These are phyloP conservation scores for Sebastiscus albofasciatus DNA, from an alignment of 2,797 vertebrate species.

Conservation along the genomic window DNA sequence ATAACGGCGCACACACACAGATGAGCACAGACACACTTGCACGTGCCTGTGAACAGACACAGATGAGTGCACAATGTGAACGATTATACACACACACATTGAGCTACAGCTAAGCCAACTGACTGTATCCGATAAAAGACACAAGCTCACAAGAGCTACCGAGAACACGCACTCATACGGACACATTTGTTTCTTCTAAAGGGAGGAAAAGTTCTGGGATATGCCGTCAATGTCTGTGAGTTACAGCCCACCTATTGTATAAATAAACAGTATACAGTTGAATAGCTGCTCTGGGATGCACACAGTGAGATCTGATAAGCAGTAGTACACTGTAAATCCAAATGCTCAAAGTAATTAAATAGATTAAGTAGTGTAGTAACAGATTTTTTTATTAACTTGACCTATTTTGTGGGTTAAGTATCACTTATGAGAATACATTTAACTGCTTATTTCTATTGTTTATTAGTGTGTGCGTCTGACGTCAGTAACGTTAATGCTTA, in stretches of 20 bases:
- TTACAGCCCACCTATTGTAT: not conserved
- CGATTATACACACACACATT: not conserved
- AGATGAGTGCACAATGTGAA: not conserved
- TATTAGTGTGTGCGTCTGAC: too few relatives aligned
- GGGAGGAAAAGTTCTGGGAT: not conserved
- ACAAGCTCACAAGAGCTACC: not conserved
- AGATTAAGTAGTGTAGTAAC: too few relatives aligned
- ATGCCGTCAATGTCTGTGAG: not conserved
- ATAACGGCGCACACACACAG: slow-evolving; percentile 21
- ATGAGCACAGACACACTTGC: slow-evolving; percentile 3
- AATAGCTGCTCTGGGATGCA: not conserved
- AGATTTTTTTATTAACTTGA: too few relatives aligned
- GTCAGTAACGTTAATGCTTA: too few relatives aligned
- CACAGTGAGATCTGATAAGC: not conserved
- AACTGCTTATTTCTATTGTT: too few relatives aligned
- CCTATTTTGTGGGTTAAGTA: too few relatives aligned
- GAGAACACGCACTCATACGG: not conserved
- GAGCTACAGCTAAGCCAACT: not conserved
- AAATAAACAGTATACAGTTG: not conserved
- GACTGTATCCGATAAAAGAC: not conserved
- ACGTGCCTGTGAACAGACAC: not conserved
- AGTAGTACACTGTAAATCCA: not conserved
- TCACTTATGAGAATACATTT: too few relatives aligned
- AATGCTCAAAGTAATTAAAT: too few relatives aligned
- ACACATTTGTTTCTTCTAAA: not conserved